A percentile compares a stretch with the other conserved stretches of the same genome.
These are phyloP conservation scores for Garrulus glandarius DNA, from an alignment of 2,797 vertebrate species.

Conservation along the genomic window DNA sequence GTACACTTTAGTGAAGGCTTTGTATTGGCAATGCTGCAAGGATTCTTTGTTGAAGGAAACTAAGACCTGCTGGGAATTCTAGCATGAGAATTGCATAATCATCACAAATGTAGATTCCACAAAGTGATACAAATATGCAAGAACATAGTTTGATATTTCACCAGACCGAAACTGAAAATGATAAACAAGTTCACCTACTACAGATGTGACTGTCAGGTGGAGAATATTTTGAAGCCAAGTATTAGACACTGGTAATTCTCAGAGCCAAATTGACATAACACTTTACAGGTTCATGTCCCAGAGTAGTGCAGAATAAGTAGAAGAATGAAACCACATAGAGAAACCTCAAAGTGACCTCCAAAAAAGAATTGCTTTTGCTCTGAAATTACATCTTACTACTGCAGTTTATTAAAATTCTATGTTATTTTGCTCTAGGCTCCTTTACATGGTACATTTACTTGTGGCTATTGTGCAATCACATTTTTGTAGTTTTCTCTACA, in stretches of 20 bases:
- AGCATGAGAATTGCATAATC: background rate
- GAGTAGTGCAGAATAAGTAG: background rate
- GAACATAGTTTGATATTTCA: background rate
- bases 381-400: background rate
- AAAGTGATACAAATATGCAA: background rate
- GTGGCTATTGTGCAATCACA: background rate
- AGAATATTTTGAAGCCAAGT: background rate
- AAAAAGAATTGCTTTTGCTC: background rate
- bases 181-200: background rate
- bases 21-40: background rate
- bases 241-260: background rate
- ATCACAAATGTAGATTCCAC: background rate
- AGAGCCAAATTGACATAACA: background rate
- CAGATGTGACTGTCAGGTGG: background rate
- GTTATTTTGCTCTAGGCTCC: background rate
- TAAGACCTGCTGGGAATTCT: background rate
- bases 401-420: background rate
- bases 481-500: background rate
- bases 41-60: background rate
- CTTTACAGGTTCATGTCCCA: background rate
- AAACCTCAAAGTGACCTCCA: constrained; percentile 15
- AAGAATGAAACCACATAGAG: background rate
- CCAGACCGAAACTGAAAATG: background rate
- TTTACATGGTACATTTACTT: constrained; percentile 12
- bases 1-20: background rate